Conservation (phyloP, 2,888 invertebrate genomes). For the Notocelia uddmanniana region DNA sequence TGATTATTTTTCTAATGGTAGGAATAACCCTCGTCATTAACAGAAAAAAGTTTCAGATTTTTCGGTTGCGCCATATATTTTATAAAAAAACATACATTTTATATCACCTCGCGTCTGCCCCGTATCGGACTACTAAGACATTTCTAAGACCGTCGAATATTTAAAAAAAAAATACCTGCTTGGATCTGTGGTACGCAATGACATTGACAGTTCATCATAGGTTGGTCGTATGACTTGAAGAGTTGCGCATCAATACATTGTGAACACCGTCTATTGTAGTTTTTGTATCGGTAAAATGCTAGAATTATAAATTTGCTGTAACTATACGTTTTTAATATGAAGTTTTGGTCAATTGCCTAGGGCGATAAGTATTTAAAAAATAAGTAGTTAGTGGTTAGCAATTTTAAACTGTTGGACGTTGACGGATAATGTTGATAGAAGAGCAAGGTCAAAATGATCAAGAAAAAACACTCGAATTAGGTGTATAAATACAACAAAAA, state of each 20-base stretch:
- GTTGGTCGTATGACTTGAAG: no score
- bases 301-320: conserved; percentile 28
- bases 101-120: no score
- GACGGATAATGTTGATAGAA: conserved; percentile 16
- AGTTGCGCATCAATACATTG: conserved; percentile 4
- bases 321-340: conserved; percentile 26
- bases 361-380: not conserved
- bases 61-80: no score
- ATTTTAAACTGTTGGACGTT: conserved; percentile 33
- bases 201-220: no score
- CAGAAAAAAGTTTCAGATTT: no score
- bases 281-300: conserved; percentile 26
- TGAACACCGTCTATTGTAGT: conserved; percentile 16
- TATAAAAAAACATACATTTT: no score
- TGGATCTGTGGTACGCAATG: no score
- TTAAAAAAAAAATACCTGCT: no score
- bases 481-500: not conserved
- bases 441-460: not conserved
- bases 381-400: conserved; percentile 9
- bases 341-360: conserved; percentile 9
- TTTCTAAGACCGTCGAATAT: no score
- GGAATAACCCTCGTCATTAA: no score
- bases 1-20: no score
- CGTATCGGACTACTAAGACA: no score
- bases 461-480: not conserved